These are phyloP conservation scores for Himalopsyche tibetana DNA, from an alignment of 2,888 invertebrate genomes.

Conservation along the genomic window DNA sequence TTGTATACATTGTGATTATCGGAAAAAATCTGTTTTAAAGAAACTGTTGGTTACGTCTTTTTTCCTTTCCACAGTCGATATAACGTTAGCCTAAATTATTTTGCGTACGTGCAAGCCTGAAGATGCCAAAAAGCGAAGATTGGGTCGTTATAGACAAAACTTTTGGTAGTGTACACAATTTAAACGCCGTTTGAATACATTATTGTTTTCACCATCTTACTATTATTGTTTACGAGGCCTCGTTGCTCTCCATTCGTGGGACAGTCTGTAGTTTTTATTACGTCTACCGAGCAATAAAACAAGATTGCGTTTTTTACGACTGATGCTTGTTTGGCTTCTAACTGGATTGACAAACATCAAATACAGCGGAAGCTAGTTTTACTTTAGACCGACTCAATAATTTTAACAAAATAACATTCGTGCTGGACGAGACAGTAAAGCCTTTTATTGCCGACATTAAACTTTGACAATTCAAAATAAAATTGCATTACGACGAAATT, in stretches of 20 bases:
- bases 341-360: background rate
- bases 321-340: slow-evolving; percentile 11
- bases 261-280: background rate
- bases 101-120: too few species aligned
- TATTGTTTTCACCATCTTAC: too few species aligned
- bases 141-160: too few species aligned
- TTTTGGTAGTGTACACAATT: too few species aligned
- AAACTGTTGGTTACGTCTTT: too few species aligned
- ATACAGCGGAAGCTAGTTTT: background rate
- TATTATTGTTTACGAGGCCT: background rate
- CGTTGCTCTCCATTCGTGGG: background rate
- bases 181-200: too few species aligned
- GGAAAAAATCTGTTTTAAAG: too few species aligned
- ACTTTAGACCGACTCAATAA: background rate
- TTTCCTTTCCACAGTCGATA: too few species aligned
- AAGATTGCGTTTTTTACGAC: slow-evolving; percentile 30
- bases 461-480: slow-evolving; percentile 28
- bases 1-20: too few species aligned
- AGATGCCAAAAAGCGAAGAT: too few species aligned
- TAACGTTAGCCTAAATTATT: too few species aligned
- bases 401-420: background rate
- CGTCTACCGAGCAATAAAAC: background rate
- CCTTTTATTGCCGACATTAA: background rate
- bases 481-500: background rate
- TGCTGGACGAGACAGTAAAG: background rate